Conservation (phyloP, 2,113 vertebrate genomes). For the Megaceryle maxima region DNA sequence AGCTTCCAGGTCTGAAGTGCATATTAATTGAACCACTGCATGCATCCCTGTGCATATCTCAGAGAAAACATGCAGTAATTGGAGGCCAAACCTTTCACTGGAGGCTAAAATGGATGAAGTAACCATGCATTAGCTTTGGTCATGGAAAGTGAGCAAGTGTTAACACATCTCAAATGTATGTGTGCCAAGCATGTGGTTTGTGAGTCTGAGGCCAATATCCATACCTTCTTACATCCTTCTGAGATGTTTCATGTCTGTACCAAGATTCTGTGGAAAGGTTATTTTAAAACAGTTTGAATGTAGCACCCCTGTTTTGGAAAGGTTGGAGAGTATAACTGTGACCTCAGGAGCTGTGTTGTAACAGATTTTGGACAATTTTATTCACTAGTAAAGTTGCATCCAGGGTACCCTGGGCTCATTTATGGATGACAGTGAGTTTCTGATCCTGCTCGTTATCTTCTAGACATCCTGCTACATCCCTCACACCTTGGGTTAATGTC, state of each 20-base stretch:
- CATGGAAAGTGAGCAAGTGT: neutral
- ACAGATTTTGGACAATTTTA: neutral
- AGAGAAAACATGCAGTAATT: neutral
- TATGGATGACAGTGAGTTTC: neutral
- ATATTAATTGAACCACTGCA: neutral
- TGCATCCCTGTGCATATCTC: neutral
- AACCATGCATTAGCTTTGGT: rapidly evolving
- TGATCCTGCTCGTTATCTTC: neutral
- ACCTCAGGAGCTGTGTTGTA: neutral
- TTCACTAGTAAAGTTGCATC: neutral
- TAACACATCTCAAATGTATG: neutral
- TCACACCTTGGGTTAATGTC: neutral
- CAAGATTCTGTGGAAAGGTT: neutral
- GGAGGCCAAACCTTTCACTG: neutral
- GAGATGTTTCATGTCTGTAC: neutral
- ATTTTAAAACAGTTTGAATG: neutral
- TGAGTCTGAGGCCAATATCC: neutral
- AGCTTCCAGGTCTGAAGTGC: neutral
- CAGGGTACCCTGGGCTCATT: rapidly evolving
- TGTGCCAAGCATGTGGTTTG: neutral
- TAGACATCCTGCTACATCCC: neutral
- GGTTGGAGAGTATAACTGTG: neutral
- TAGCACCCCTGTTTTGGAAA: neutral
- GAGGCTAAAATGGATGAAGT: neutral
- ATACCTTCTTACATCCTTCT: neutral